Base-by-base conservation (phyloP, 2,888 invertebrate genomes). In the Nymphalis c-album region DNA sequence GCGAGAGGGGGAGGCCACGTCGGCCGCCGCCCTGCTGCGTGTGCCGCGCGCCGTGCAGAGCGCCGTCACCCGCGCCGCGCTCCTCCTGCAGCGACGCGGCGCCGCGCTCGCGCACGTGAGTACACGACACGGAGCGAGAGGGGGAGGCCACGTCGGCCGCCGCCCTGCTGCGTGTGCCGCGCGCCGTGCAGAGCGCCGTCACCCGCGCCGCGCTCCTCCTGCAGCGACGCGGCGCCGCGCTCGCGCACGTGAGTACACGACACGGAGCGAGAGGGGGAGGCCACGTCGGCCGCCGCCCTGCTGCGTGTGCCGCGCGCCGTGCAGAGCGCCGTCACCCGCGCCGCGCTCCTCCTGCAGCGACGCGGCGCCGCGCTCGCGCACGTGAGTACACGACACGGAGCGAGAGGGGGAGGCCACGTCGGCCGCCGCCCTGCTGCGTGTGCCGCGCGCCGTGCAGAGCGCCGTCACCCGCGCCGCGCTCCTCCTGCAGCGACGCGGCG, bases 141-240 rank as follows among this genome's bases (percentile, higher is more conserved):
- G 26, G 26, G 6, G 26, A 6, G 26, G 0, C n/a, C n/a, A n/a
- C n/a, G n/a, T n/a, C n/a, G n/a, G n/a, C n/a, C n/a, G n/a, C n/a
- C n/a, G 6, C 26, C 6, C 6, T 31, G 93, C 94, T 6, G 26
- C 31, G 55, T 17, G 55, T n/a, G 17, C 47, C 17, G n/a, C 47
- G n/a, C 47, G n/a, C 26, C 26, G 26, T 85, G 7, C 88, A 87
- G 73, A 79, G 85, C 0, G 87, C 89, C 4, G 90, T 95, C 45
- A 77, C 75, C 10, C 82, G 84, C 55, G 93, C 94, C 1, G 92
- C 92, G 0, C 75, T 78, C 0, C 93, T 94, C 76, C 84, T 96
- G 6, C 82, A 80, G 1, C 85, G 86, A n/a, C 47, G n/a, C 47
- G 17, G 93, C 47, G 17, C 47, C 16, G 17, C 47, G n/a, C 47